Evolutionary conservation across 2,113 vertebrate species (phyloP), one percentile per base, ranked within the genome.

Genomic region (Elaphurus davidianus): DNA sequence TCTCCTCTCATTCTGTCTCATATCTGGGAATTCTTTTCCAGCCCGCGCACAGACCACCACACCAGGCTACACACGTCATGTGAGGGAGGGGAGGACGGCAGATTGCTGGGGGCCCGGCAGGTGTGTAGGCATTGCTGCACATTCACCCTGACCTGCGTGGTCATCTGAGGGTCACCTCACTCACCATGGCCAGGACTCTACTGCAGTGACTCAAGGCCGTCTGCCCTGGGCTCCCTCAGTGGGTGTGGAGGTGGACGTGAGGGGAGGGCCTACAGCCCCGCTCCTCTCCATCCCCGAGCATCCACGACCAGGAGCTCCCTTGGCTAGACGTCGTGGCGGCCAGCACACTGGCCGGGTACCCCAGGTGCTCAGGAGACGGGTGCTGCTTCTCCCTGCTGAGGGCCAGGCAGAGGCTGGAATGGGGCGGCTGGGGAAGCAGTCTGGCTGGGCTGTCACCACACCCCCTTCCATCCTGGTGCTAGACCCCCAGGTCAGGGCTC

Each of bases 401-500:
- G 36, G 40, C 28, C 0, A 12, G 50, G 19, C 4, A 7, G 15
- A 1, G 79, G 82, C 81, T 47, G 8, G 15, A 15, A 43, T 11
- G 3, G 33, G 9, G 21, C 0, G 10, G 21, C 71, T 23, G 36
- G 1, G 43, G 45, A 28, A 50, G 7, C 4, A 30, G 25, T 25
- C 54, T 50, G 1, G 36, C 36, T 45, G 40, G 40, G 74, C 40
- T 8, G 13, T 43, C 74, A 43, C n/a, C 12, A 43, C 74, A 15
- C 74, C 74, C 74, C 0, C 71, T 40, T 16, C 74, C 4, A 6
- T 25, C 27, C 23, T 27, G 57, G 36, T 3, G 19, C 55, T 17
- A 25, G 12, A 17, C n/a, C 28, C 17, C 54, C 6, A 2, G 3
- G 17, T 2, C 2, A 27, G 0, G 6, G 36, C 52, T 30, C 45